Percentiles rank a stretch among this genome's conserved stretches.
phyloP scores from a whole-genome alignment of 2,797 vertebrate genomes.

The Pogonophryne albipinna region DNA sequence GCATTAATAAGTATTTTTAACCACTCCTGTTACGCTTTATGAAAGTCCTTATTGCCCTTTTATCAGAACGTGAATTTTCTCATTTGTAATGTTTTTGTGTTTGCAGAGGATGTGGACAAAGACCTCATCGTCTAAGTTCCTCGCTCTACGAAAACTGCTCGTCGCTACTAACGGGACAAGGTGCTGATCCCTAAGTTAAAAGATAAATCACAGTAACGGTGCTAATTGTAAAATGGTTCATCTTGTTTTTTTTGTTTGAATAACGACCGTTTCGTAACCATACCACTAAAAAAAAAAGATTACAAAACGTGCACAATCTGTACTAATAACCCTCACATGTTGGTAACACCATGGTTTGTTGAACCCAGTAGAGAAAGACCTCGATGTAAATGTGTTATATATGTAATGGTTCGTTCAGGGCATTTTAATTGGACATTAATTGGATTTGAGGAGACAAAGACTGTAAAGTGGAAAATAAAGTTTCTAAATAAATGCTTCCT shows the following conservation, averaged over 20 bases:
- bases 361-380: constrained; percentile 68
- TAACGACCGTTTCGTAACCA: constrained; percentile 77
- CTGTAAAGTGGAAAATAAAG: constrained; percentile 87
- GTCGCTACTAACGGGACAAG: constrained; percentile 85
- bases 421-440: constrained; percentile 71
- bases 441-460: constrained; percentile 74
- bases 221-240: constrained; percentile 86
- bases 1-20: too few relatives aligned
- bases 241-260: constrained; percentile 69
- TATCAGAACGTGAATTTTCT: too few relatives aligned
- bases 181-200: constrained; percentile 93
- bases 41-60: too few relatives aligned
- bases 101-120: constrained; percentile 97
- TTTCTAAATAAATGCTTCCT: constrained; percentile 87
- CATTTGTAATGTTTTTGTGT: constrained; percentile 55
- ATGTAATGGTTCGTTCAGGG: constrained; percentile 66
- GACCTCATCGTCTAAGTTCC: constrained; percentile 93
- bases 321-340: constrained; percentile 76
- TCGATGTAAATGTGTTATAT: constrained; percentile 78
- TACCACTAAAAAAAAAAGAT: constrained; percentile 86
- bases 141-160: constrained; percentile 75
- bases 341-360: constrained; percentile 57
- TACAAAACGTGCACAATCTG: constrained; percentile 75
- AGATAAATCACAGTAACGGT: constrained; percentile 88
- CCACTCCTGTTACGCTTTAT: too few relatives aligned